Percentiles rank a stretch among this genome's conserved stretches.
These are phyloP conservation scores for Margarornis squamiger DNA, from an alignment of 2,797 vertebrate genomes.

Conservation along the genomic window DNA sequence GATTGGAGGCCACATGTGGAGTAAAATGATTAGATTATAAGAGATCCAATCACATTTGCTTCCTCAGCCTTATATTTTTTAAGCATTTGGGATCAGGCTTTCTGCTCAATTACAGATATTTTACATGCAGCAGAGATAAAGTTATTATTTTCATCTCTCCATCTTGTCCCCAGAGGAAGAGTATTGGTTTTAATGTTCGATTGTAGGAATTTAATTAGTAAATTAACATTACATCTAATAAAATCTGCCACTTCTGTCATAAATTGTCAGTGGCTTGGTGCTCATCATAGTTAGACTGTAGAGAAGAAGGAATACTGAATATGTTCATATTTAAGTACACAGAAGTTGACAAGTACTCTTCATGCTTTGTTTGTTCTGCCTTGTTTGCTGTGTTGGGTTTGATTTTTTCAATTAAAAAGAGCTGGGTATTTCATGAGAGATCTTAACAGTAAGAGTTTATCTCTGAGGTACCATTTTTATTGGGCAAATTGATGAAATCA, in stretches of 20 bases:
- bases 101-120: conserved; percentile 36
- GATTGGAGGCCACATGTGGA: conserved; percentile 69
- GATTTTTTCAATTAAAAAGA: background rate
- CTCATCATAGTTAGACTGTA: background rate
- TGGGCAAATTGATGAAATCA: background rate
- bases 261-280: background rate
- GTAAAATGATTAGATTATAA: conserved; percentile 64
- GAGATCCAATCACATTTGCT: conserved; percentile 67
- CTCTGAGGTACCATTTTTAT: background rate
- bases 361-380: background rate
- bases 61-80: conserved; percentile 8
- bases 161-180: background rate
- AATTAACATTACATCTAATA: background rate
- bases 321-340: background rate
- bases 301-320: background rate
- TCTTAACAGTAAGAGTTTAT: background rate
- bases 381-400: fast-evolving
- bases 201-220: conserved; percentile 26
- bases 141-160: background rate
- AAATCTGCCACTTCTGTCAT: background rate
- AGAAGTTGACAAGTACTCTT: background rate
- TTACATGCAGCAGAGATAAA: background rate
- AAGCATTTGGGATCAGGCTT: conserved; percentile 24
- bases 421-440: background rate
- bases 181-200: background rate